Percentiles rank a stretch among this genome's conserved stretches.
These are phyloP conservation scores for Tryphoninae sp. DNA, from an alignment of 2,888 invertebrate species.

Conservation along the genomic window DNA sequence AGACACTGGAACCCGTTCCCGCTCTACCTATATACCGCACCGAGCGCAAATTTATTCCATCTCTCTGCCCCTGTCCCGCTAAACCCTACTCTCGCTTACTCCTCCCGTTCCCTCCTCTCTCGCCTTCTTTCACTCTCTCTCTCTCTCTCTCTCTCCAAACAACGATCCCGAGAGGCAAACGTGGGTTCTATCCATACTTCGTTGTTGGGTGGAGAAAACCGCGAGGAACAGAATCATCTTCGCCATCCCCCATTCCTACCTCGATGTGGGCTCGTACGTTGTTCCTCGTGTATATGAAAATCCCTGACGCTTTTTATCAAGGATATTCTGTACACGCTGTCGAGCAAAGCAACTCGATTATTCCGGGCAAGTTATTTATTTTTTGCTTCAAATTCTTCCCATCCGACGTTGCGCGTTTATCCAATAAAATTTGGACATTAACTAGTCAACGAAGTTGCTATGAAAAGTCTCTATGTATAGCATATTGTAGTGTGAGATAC, in stretches of 20 bases:
- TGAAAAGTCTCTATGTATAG: no score
- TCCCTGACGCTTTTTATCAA: constrained; percentile 11
- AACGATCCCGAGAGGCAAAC: constrained; percentile 61
- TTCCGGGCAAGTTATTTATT: background rate
- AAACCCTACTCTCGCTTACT: constrained; percentile 44
- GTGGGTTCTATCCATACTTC: constrained; percentile 51
- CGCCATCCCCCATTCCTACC: constrained; percentile 12
- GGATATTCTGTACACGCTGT: background rate
- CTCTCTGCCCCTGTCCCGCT: constrained; percentile 52
- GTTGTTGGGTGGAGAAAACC: constrained; percentile 43
- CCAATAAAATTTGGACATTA: no score
- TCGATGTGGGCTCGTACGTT: constrained; percentile 29
- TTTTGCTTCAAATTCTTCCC: background rate
- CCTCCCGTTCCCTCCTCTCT: constrained; percentile 45
- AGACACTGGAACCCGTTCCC: constrained; percentile 62
- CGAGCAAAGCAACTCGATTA: background rate
- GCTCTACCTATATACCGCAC: constrained; percentile 35
- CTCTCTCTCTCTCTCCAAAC: constrained; percentile 67
- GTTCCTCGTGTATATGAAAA: constrained; percentile 23
- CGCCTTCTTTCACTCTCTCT: constrained; percentile 40
- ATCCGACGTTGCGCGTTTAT: no score
- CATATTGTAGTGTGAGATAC: no score
- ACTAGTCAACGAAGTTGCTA: no score
- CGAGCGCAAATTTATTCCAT: constrained; percentile 64
- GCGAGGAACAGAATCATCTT: constrained; percentile 43